phyloP scores from a whole-genome alignment of 1,140 invertebrate genomes.

The Drosophila suzukii region DNA sequence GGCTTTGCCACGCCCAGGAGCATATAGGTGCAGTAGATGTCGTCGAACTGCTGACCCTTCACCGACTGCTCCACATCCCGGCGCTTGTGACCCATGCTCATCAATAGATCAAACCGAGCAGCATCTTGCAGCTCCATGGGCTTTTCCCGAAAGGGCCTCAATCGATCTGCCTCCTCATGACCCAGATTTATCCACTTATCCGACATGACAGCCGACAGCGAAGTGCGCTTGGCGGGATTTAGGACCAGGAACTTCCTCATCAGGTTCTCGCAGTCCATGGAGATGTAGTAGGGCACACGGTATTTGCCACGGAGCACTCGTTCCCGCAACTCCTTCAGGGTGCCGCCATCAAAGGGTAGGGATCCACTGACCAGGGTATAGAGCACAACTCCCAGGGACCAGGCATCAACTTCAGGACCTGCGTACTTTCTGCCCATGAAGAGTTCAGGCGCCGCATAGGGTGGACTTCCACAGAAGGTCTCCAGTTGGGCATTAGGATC shows the following conservation, averaged over 20 bases:
- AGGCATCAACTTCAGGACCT: slow-evolving; percentile 99
- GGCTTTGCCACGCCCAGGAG: slow-evolving; percentile 55
- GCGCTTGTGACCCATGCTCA: slow-evolving; percentile 96
- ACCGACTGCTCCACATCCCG: slow-evolving; percentile 98
- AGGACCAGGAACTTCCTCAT: slow-evolving; percentile 99
- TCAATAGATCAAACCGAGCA: slow-evolving; percentile 90
- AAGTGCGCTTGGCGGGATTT: slow-evolving; percentile 98
- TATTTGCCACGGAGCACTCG: slow-evolving; percentile 99
- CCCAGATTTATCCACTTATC: slow-evolving; percentile 99
- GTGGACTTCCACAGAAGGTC: slow-evolving; percentile 99
- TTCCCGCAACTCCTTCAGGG: slow-evolving; percentile 98
- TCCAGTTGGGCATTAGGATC: slow-evolving; percentile 99
- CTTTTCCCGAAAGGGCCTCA: slow-evolving; percentile 96
- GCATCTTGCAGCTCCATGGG: slow-evolving; percentile 68
- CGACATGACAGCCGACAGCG: slow-evolving; percentile 98
- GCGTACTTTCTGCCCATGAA: slow-evolving; percentile 99
- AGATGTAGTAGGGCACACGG: slow-evolving; percentile 99
- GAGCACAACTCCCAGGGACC: slow-evolving; percentile 99
- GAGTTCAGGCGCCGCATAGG: slow-evolving; percentile 99
- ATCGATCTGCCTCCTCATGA: slow-evolving; percentile 97
- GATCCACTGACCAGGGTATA: slow-evolving; percentile 99
- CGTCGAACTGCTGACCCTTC: slow-evolving; percentile 98
- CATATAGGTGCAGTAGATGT: slow-evolving; percentile 95
- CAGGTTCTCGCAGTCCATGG: slow-evolving; percentile 99
- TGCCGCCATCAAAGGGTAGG: slow-evolving; percentile 99